A percentile compares a stretch with the other conserved stretches of the same genome.
Conservation (phyloP, 2,888 invertebrate genomes). For the Seira musarum region DNA sequence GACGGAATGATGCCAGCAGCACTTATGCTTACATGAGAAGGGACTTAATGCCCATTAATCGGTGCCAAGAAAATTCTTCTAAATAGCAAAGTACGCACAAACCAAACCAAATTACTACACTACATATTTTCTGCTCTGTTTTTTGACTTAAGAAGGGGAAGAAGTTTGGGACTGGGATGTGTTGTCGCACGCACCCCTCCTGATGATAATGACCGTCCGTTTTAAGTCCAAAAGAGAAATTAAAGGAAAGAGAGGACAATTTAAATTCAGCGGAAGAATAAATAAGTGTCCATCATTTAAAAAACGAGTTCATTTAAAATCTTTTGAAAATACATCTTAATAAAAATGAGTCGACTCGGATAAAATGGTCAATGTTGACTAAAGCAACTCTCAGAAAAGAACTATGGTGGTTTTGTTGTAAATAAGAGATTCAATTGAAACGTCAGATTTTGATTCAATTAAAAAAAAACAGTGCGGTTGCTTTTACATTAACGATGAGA, state of each 20-base stretch:
- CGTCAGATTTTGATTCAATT: too few species aligned
- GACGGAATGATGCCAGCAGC: constrained; percentile 43
- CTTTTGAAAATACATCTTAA: background rate
- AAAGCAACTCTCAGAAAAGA: too few species aligned
- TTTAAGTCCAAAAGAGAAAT: constrained; percentile 9
- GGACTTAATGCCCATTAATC: background rate
- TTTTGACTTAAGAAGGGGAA: constrained; percentile 19
- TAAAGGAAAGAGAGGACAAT: constrained; percentile 22
- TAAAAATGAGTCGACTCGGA: too few species aligned
- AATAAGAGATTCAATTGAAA: too few species aligned
- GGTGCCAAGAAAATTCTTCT: background rate
- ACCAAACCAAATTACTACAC: background rate
- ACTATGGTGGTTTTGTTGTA: too few species aligned
- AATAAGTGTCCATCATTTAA: background rate
- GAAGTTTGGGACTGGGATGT: too few species aligned
- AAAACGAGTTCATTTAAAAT: background rate
- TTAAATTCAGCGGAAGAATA: constrained; percentile 5
- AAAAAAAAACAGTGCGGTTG: too few species aligned
- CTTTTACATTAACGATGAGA: too few species aligned
- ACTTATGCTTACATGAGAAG: background rate
- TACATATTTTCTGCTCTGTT: constrained; percentile 43
- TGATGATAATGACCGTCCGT: too few species aligned
- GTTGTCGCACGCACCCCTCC: too few species aligned
- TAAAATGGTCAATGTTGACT: too few species aligned
- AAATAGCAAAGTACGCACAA: background rate